Conservation (phyloP, 35 echinoderm and acorn worm species). For the Lytechinus variegatus region DNA sequence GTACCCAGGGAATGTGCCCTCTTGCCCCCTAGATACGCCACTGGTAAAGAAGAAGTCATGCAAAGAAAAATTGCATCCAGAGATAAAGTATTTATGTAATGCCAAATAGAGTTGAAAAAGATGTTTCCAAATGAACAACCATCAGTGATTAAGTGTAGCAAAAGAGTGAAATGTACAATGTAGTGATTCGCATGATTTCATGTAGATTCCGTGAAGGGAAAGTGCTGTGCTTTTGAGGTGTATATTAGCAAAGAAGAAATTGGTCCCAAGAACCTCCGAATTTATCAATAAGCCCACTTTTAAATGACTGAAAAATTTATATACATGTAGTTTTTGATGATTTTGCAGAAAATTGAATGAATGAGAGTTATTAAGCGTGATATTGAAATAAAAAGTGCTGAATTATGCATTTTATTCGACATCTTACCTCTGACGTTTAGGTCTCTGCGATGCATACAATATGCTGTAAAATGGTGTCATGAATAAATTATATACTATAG, state of each 20-base stretch:
- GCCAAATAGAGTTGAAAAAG: background rate
- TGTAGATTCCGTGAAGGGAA: background rate
- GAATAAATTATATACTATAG: constrained; percentile 16
- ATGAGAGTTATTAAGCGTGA: background rate
- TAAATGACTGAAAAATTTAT: background rate
- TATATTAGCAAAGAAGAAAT: background rate
- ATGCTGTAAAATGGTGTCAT: constrained; percentile 37
- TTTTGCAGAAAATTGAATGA: background rate
- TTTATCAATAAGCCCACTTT: background rate
- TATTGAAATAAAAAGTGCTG: background rate
- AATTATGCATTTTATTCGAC: background rate
- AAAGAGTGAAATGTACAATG: background rate
- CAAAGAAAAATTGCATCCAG: background rate
- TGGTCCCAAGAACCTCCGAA: background rate
- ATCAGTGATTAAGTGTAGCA: background rate
- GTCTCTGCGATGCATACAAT: constrained; percentile 26
- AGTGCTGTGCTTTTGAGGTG: background rate
- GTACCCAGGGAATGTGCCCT: too few relatives aligned
- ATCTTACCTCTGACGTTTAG: constrained; percentile 30
- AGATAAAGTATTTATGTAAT: background rate
- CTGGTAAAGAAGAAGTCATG: background rate
- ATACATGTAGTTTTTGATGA: background rate
- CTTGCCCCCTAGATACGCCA: too few relatives aligned
- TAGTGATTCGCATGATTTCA: constrained; percentile 10
- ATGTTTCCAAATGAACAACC: background rate